phyloP scores from a whole-genome alignment of 2,797 vertebrate species.

The Pseudochromis fuscus region DNA sequence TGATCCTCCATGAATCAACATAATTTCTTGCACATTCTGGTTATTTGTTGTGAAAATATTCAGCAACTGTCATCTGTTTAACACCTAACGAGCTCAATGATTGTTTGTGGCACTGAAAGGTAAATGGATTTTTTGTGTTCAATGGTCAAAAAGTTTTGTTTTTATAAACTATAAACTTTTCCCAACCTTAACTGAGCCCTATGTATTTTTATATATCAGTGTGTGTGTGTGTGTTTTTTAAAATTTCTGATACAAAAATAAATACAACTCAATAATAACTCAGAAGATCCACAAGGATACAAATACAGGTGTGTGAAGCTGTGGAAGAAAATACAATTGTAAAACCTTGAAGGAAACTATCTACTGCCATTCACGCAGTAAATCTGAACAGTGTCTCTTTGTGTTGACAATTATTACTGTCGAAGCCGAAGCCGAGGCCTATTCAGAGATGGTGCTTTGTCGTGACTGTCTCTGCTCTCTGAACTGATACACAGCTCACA shows the following conservation, averaged over 20 bases:
- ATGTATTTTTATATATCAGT: neutral
- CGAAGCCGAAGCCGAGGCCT: conserved; percentile 24
- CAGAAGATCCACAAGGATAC: neutral
- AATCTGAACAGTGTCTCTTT: conserved; percentile 26
- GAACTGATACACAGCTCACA: conserved; percentile 34
- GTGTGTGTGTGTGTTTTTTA: neutral
- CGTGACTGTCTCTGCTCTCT: conserved; percentile 23
- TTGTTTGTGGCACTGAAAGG: no score
- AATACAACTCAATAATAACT: no score
- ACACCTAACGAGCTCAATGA: no score
- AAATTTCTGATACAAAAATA: neutral
- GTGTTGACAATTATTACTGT: conserved; percentile 47
- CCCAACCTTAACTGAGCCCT: no score
- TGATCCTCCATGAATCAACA: no score
- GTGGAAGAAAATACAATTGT: neutral
- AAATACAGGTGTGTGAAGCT: neutral
- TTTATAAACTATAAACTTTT: no score
- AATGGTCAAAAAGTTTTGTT: no score
- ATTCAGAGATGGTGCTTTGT: conserved; percentile 51
- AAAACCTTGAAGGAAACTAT: neutral
- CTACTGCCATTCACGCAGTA: conserved; percentile 3
- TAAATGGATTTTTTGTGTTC: no score
- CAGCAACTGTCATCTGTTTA: no score
- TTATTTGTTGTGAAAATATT: no score
- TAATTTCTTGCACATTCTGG: no score